Percentiles rank a stretch among this genome's conserved stretches.
Conservation (phyloP, 2,888 invertebrate genomes). For the Drosophila lacicola region DNA sequence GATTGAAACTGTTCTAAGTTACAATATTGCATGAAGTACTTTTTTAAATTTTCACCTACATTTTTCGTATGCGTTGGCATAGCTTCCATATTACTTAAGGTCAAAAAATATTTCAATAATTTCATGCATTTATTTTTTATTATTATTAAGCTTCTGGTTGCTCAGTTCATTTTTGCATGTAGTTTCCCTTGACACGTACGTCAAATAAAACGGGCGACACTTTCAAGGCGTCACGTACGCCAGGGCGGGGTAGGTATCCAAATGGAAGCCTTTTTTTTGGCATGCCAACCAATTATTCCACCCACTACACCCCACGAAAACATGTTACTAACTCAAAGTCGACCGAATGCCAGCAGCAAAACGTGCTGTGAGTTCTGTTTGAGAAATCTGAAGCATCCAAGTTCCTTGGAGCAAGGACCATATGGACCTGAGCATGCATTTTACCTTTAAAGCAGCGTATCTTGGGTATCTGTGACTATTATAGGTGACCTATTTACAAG, state of each 20-base stretch:
- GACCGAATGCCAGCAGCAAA: conserved; percentile 24
- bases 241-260: background rate
- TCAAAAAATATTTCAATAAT: conserved; percentile 27
- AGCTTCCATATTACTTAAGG: conserved; percentile 2
- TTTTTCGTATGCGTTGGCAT: background rate
- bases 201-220: conserved; percentile 67
- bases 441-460: too few species aligned
- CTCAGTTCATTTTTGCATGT: conserved; percentile 39
- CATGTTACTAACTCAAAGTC: conserved; percentile 30
- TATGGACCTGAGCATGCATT: too few species aligned
- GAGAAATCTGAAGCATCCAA: background rate
- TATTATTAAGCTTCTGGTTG: conserved; percentile 24
- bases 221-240: conserved; percentile 60
- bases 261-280: conserved; percentile 36
- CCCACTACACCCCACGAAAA: conserved; percentile 8
- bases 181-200: conserved; percentile 53
- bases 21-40: background rate
- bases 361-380: conserved; percentile 21
- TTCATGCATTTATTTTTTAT: conserved; percentile 19
- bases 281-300: conserved; percentile 22
- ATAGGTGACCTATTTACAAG: too few species aligned
- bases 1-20: conserved; percentile 28
- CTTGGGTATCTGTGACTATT: too few species aligned
- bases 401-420: too few species aligned
- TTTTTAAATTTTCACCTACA: background rate